These are phyloP conservation scores for Phaethon lepturus DNA, from an alignment of 2,113 vertebrate species.

Conservation along the genomic window DNA sequence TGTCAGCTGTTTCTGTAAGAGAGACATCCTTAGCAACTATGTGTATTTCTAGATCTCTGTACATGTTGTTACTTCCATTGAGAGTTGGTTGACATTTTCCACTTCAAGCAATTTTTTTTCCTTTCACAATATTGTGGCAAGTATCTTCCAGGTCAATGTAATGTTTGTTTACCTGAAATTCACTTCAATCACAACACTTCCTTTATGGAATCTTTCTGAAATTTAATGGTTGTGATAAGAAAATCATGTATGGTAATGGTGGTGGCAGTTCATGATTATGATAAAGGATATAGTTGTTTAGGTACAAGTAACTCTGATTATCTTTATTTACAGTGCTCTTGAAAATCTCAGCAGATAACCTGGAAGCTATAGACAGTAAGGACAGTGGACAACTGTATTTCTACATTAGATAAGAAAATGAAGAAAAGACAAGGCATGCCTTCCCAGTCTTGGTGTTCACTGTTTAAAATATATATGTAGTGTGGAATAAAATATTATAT, in stretches of 20 bases:
- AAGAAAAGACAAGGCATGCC: not conserved
- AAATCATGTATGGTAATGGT: not conserved
- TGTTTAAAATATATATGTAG: not conserved
- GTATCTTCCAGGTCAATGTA: not conserved
- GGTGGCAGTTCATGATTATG: not conserved
- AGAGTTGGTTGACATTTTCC: not conserved
- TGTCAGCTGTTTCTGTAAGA: not conserved
- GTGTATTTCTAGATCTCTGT: not conserved
- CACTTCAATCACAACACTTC: not conserved
- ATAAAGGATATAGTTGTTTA: not conserved
- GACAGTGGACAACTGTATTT: not conserved
- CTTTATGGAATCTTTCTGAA: not conserved
- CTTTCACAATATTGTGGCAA: not conserved
- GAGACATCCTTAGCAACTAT: not conserved
- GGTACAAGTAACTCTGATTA: not conserved
- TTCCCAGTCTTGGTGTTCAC: not conserved
- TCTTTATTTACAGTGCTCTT: not conserved
- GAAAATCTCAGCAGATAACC: not conserved
- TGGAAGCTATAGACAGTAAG: not conserved
- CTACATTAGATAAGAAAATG: not conserved
- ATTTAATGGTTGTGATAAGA: not conserved
- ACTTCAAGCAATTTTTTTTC: not conserved
- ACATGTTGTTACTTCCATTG: not conserved
- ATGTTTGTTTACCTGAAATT: not conserved
- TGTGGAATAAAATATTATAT: not conserved